Evolutionary conservation across 2,113 vertebrate species (phyloP).

Genomic region (Pardalotus punctatus): DNA sequence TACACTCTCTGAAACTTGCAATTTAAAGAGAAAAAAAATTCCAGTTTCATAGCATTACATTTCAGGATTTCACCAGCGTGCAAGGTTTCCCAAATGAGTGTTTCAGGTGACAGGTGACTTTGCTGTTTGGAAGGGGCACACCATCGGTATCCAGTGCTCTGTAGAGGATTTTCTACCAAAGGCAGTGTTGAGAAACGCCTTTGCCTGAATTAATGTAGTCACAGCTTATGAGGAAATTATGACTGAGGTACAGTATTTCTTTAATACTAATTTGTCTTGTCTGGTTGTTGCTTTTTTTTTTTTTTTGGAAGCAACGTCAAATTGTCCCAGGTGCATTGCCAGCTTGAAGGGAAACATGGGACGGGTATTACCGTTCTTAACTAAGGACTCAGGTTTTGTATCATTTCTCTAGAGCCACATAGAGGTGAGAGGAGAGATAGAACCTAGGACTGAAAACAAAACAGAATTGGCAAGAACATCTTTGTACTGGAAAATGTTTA

Average conservation of each 20-base stretch:
- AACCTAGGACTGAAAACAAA: neutral
- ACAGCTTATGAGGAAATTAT: conserved; percentile 25
- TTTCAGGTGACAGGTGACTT: conserved; percentile 35
- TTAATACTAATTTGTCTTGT: neutral
- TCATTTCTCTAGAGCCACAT: conserved; percentile 9
- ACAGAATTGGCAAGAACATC: neutral
- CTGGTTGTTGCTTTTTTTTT: neutral
- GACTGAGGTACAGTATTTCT: neutral
- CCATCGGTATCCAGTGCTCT: neutral
- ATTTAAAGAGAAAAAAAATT: neutral
- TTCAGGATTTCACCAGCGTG: conserved; percentile 6
- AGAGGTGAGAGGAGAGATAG: neutral
- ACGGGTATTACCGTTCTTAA: neutral
- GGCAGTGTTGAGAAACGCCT: neutral
- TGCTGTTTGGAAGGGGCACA: too few relatives aligned
- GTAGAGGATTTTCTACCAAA: neutral
- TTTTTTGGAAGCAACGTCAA: conserved; percentile 20
- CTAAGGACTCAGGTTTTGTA: neutral
- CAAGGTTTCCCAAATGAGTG: neutral
- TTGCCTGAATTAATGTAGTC: neutral
- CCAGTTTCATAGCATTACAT: neutral
- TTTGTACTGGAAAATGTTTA: neutral
- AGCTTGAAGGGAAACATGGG: neutral
- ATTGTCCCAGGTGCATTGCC: neutral
- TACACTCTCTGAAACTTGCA: neutral